Evolutionary conservation across 53 echinoderm and acorn worm genomes (phyloP), one percentile per base, ranked within the genome.

Genomic region (Zoroaster sp.): DNA sequence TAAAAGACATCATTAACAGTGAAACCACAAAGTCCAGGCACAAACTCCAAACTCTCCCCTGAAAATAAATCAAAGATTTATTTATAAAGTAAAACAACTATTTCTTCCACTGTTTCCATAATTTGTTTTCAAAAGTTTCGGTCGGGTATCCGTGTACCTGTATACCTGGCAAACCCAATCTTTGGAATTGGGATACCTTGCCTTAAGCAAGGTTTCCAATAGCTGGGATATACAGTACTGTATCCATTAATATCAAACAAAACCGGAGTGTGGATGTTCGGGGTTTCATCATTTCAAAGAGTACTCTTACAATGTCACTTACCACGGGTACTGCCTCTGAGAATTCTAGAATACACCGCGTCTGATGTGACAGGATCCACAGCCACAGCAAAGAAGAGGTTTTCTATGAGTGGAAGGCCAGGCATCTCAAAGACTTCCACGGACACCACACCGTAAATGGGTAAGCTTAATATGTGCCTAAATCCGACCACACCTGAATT

Each of bases 401-500:
- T 85, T 20, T 37, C 32, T 15, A 8, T 15, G 32, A 3, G 30
- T 12, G 83, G 69, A 20, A 69, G 28, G 15, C 39, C 83, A n/a
- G 30, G 31, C 18, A 85, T 13, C 43, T 85, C 70, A 37, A 85
- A 85, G 23, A 71, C 40, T 36, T 85, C 85, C 20, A 85, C 71
- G 17, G 85, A 70, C 3, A 85, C 85, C 0, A 70, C 38, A 20
- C 85, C 85, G 28, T 71, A 85, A 42, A 49, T 85, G 11, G 47
- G 46, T 44, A 85, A 42, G 69, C 45, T 70, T 0, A 70, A 18
- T 4, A 70, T 39, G 4, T 20, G 85, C n/a, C 39, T 85, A 33
- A 85, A 85, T 34, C 85, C 85, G 1, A 85, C 85, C 5, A 85
- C 46, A 34, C 85, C 85, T 85, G 71, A 35, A 35, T 6, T 32